Evolutionary conservation across 1,140 invertebrate species (phyloP).

Genomic region (Diprion similis): DNA sequence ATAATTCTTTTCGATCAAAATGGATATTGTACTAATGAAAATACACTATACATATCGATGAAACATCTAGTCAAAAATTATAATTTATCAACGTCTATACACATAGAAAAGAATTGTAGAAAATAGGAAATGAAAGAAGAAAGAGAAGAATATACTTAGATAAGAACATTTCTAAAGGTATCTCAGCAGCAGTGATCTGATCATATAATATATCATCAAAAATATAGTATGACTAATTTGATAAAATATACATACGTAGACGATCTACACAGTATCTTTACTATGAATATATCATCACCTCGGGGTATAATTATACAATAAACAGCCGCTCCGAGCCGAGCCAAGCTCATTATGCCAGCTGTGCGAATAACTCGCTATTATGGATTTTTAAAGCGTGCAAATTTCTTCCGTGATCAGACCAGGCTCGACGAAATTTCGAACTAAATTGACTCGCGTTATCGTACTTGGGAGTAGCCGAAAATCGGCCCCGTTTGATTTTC

Average conservation of each 20-base stretch:
- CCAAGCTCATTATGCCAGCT: not conserved
- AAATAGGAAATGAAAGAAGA: not conserved
- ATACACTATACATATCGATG: no score
- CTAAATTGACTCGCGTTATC: constrained; percentile 61
- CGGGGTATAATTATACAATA: not conserved
- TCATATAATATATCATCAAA: not conserved
- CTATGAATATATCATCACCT: constrained; percentile 1
- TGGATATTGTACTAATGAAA: no score
- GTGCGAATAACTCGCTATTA: no score
- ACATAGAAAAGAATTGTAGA: no score
- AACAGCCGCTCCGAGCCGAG: constrained; percentile 3
- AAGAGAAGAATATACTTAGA: not conserved
- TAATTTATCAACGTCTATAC: no score
- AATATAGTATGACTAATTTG: constrained; percentile 22
- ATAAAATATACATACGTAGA: constrained; percentile 26
- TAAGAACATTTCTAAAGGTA: constrained; percentile 21
- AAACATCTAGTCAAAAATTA: no score
- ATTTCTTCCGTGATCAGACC: not conserved
- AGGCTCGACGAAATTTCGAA: constrained; percentile 3
- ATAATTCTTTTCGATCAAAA: no score
- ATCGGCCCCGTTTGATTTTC: constrained; percentile 46
- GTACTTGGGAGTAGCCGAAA: constrained; percentile 55
- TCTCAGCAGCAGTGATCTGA: constrained; percentile 31
- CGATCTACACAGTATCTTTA: constrained; percentile 4
- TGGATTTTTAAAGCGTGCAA: no score